Conservation (phyloP, 1,140 invertebrate species). For the Panonychus citri region DNA sequence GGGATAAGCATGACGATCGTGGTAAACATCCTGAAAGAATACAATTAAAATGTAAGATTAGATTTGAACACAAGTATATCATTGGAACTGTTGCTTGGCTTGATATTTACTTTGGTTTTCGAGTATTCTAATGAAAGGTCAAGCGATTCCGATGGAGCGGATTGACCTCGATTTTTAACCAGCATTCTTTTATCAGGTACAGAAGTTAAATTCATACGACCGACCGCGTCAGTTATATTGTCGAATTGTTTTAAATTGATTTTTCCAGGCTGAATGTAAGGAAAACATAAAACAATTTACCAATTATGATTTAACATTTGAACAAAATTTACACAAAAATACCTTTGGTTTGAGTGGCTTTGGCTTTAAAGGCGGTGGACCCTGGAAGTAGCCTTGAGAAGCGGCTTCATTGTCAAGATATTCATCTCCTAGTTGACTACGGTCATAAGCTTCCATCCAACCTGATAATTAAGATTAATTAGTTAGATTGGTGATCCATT, state of each 20-base stretch:
- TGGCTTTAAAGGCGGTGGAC: conserved; percentile 39
- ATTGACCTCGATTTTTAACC: not conserved
- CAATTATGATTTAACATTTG: too few relatives aligned
- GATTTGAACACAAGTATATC: conserved; percentile 2
- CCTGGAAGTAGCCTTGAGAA: conserved; percentile 19
- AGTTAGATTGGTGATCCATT: not conserved
- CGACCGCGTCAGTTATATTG: conserved; percentile 60
- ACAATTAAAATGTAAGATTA: not conserved
- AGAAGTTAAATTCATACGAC: conserved; percentile 38
- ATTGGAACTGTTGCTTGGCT: too few relatives aligned
- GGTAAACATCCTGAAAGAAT: not conserved
- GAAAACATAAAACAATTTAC: not conserved
- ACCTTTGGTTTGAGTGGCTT: conserved; percentile 29
- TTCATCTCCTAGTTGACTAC: too few relatives aligned
- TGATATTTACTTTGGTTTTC: conserved; percentile 26
- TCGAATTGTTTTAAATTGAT: conserved; percentile 68
- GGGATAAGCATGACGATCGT: not conserved
- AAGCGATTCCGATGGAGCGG: conserved; percentile 32
- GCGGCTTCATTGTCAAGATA: too few relatives aligned
- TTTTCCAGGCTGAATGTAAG: conserved; percentile 33
- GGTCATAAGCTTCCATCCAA: too few relatives aligned
- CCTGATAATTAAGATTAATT: too few relatives aligned
- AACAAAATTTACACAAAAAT: conserved; percentile 9
- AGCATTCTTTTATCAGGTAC: not conserved
- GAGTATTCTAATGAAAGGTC: conserved; percentile 41